These are phyloP conservation scores for Coracias cyanogaster DNA, from an alignment of 2,797 vertebrate species.

Conservation along the genomic window DNA sequence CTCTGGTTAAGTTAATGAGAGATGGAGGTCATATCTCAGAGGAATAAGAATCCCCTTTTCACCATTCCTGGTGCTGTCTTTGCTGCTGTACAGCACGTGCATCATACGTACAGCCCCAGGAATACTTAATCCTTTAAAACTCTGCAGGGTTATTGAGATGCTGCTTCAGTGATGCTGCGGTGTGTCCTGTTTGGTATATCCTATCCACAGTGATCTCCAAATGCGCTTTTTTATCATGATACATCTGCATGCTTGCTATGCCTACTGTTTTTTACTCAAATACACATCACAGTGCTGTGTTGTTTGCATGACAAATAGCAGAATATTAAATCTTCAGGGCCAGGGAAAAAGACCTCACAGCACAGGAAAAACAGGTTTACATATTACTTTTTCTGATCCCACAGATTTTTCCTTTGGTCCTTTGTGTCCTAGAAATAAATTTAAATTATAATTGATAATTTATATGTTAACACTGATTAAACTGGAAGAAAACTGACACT, in stretches of 20 bases:
- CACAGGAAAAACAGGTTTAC: constrained; percentile 26
- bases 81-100: background rate
- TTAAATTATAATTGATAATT: background rate
- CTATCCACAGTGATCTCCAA: background rate
- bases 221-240: constrained; percentile 23
- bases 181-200: constrained; percentile 6
- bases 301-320: constrained; percentile 57
- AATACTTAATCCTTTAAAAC: background rate
- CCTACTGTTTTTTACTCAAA: constrained; percentile 36
- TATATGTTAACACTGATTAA: background rate
- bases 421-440: background rate
- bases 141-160: background rate
- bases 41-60: background rate
- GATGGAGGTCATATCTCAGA: background rate
- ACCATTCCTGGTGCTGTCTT: background rate
- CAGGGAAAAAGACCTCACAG: background rate
- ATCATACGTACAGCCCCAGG: background rate
- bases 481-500: background rate
- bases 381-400: background rate
- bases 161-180: background rate
- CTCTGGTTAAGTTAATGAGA: background rate
- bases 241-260: constrained; percentile 50
- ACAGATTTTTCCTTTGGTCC: background rate
- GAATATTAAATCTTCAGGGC: constrained; percentile 34
- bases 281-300: background rate